These are phyloP conservation scores for Oryzias javanicus DNA, from an alignment of 2,113 vertebrate species.

Conservation along the genomic window DNA sequence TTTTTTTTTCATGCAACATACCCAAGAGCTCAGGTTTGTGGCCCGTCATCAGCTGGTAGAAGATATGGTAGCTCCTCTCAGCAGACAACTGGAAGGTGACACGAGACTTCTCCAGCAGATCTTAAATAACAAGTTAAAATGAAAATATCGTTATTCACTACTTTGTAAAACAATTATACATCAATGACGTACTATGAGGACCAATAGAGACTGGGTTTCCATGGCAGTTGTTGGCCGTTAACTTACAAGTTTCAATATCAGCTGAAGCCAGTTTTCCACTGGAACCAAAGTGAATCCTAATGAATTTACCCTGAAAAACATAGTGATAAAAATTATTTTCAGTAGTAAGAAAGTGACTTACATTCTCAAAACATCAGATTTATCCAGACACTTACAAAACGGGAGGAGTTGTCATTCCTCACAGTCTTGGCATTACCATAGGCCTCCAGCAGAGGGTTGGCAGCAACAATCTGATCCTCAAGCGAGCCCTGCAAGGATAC, in stretches of 20 bases:
- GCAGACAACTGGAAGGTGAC: too few species aligned
- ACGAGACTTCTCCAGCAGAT: constrained; percentile 58
- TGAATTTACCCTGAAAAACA: constrained; percentile 85
- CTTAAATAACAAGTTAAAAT: constrained; percentile 12
- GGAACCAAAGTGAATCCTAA: constrained; percentile 89
- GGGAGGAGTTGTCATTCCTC: constrained; percentile 86
- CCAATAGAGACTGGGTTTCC: too few species aligned
- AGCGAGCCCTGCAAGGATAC: constrained; percentile 79
- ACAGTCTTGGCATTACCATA: constrained; percentile 86
- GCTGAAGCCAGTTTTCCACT: constrained; percentile 90
- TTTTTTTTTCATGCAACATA: constrained; percentile 6
- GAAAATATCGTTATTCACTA: too few species aligned
- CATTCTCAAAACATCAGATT: not conserved
- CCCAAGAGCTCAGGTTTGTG: too few species aligned
- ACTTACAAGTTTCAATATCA: constrained; percentile 95
- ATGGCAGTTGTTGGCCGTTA: not conserved
- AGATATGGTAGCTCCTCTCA: too few species aligned
- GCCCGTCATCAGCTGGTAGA: too few species aligned
- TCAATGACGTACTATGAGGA: too few species aligned
- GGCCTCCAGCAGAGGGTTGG: constrained; percentile 79
- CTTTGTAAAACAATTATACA: too few species aligned
- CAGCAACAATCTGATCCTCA: constrained; percentile 50
- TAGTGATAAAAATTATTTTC: not conserved
- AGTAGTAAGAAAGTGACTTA: not conserved
- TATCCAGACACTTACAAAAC: constrained; percentile 76